Conservation (phyloP, 2,797 vertebrate genomes). For the Avahi laniger region DNA sequence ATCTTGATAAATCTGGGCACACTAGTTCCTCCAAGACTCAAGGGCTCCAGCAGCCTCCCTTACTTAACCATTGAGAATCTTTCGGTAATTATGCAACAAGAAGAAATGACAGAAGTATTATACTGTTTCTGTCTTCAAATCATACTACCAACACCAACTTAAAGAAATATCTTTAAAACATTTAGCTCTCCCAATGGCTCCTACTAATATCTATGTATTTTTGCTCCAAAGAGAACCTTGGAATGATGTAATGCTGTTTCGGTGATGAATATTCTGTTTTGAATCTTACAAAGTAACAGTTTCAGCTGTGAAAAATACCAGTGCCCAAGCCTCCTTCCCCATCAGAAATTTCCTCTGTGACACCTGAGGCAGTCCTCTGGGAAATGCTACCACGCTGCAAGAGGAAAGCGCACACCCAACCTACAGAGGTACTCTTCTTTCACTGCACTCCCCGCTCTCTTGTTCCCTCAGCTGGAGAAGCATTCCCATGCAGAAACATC, state of each 20-base stretch:
- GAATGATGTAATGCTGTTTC: background rate
- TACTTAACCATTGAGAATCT: background rate
- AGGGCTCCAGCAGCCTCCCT: background rate
- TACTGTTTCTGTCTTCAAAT: background rate
- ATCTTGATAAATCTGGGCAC: background rate
- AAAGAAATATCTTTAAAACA: slow-evolving; percentile 12
- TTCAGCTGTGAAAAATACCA: slow-evolving; percentile 31
- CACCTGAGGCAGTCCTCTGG: background rate
- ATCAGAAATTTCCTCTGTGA: background rate
- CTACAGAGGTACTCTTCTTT: background rate
- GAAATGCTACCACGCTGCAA: background rate
- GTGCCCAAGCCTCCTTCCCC: background rate
- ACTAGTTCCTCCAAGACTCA: background rate
- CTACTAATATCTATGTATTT: background rate
- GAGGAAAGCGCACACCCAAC: background rate
- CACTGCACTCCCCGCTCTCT: background rate
- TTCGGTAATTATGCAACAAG: background rate
- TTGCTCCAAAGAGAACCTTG: background rate
- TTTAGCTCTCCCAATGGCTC: background rate
- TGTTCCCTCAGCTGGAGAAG: background rate
- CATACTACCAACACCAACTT: background rate
- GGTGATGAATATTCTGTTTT: slow-evolving; percentile 4
- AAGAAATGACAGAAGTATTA: background rate
- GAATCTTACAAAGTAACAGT: slow-evolving; percentile 37
- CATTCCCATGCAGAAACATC: background rate